Evolutionary conservation across 2,797 vertebrate species (phyloP).

Genomic region (Australoheros facetus): DNA sequence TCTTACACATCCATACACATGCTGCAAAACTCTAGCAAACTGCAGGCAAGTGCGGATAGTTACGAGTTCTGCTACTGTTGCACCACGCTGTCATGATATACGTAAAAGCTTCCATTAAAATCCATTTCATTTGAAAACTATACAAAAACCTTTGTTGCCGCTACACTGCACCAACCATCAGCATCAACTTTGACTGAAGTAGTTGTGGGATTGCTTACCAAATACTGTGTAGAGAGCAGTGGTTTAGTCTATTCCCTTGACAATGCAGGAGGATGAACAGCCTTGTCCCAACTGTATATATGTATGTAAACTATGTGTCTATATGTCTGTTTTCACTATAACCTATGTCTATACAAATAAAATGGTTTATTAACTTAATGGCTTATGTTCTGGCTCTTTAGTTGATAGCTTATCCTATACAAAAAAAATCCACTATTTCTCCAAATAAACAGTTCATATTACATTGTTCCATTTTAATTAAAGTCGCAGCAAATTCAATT

Average conservation of each 20-base stretch:
- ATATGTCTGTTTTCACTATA: conserved; percentile 87
- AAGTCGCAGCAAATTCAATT: too few relatives aligned
- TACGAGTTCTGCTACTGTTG: conserved; percentile 30
- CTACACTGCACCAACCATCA: conserved; percentile 39
- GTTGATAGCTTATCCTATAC: background rate
- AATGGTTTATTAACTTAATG: conserved; percentile 85
- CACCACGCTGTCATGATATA: conserved; percentile 34
- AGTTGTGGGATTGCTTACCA: conserved; percentile 61
- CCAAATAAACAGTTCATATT: conserved; percentile 7
- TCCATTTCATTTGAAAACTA: conserved; percentile 37
- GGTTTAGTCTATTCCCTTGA: conserved; percentile 60
- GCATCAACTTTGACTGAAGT: conserved; percentile 40
- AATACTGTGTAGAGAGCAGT: conserved; percentile 59
- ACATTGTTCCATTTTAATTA: background rate
- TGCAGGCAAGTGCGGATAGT: conserved; percentile 31
- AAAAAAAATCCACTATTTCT: background rate
- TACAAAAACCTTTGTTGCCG: conserved; percentile 23
- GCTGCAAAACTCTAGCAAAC: conserved; percentile 33
- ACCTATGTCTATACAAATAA: conserved; percentile 86
- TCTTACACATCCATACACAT: conserved; percentile 26
- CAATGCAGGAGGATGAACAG: conserved; percentile 80
- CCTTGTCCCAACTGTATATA: conserved; percentile 83
- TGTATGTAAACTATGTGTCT: conserved; percentile 83
- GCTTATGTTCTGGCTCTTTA: conserved; percentile 36
- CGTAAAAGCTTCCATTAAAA: conserved; percentile 28